These are phyloP conservation scores for Mormyrus hasselquistii DNA, from an alignment of 2,797 vertebrate genomes.

Conservation along the genomic window DNA sequence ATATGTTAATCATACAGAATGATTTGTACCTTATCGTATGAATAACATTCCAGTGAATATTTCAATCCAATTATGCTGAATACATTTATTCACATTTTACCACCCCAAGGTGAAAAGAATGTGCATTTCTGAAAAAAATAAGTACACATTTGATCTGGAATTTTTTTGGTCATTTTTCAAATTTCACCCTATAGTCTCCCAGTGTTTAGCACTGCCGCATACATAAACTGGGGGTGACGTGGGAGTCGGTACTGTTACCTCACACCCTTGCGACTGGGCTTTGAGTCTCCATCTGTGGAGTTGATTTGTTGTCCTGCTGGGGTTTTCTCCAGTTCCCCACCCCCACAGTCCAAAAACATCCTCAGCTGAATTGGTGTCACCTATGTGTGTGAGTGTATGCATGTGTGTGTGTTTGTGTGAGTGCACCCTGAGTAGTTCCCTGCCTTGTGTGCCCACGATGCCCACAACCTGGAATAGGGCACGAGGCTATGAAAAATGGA, in stretches of 20 bases:
- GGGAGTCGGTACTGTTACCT: neutral
- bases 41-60: conserved; percentile 39
- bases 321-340: neutral
- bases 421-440: neutral
- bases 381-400: neutral
- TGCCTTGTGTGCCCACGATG: neutral
- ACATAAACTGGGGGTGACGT: neutral
- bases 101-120: conserved; percentile 41
- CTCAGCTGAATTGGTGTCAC: neutral
- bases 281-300: neutral
- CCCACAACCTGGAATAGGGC: neutral
- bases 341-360: neutral
- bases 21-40: conserved; percentile 37
- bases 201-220: neutral
- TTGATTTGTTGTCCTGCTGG: neutral
- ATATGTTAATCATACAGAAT: conserved; percentile 30
- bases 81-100: conserved; percentile 52
- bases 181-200: neutral
- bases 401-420: neutral
- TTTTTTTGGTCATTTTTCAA: neutral
- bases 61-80: conserved; percentile 53
- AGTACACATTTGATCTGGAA: conserved; percentile 32
- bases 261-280: neutral
- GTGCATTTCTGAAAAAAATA: conserved; percentile 46
- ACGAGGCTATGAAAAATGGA: neutral